Percentiles rank a stretch among this genome's conserved stretches.
These are phyloP conservation scores for Centropristis striata DNA, from an alignment of 2,113 vertebrate species.

Conservation along the genomic window DNA sequence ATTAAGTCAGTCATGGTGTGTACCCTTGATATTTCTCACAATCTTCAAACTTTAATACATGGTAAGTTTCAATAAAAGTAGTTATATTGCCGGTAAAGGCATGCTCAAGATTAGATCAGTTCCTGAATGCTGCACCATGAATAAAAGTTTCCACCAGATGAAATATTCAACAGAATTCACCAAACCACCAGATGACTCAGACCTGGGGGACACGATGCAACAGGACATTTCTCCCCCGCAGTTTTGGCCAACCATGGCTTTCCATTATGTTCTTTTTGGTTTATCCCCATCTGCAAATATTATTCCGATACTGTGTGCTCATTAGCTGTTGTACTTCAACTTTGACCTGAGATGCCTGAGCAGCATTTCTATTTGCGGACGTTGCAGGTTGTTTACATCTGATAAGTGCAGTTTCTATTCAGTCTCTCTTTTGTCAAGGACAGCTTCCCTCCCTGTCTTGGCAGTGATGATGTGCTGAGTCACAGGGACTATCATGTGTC, in stretches of 20 bases:
- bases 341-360: neutral
- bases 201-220: conserved; percentile 16
- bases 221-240: conserved; percentile 6
- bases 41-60: neutral
- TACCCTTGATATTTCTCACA: no score
- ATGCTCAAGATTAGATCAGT: neutral
- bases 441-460: conserved; percentile 14
- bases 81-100: neutral
- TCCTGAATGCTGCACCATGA: neutral
- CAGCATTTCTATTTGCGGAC: neutral
- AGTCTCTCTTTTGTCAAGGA: neutral
- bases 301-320: neutral
- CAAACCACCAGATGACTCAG: conserved; percentile 34
- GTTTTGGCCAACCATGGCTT: conserved; percentile 24
- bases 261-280: conserved; percentile 14
- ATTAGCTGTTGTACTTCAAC: neutral
- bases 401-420: neutral
- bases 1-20: no score
- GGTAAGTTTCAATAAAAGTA: neutral
- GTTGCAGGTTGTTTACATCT: neutral
- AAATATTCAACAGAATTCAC: conserved; percentile 4
- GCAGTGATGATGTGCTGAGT: conserved; percentile 36
- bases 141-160: conserved; percentile 40
- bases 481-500: conserved; percentile 34
- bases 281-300: neutral